A percentile compares a stretch with the other conserved stretches of the same genome.
These are phyloP conservation scores for Malurus splendens DNA, from an alignment of 2,797 vertebrate species.

Conservation along the genomic window DNA sequence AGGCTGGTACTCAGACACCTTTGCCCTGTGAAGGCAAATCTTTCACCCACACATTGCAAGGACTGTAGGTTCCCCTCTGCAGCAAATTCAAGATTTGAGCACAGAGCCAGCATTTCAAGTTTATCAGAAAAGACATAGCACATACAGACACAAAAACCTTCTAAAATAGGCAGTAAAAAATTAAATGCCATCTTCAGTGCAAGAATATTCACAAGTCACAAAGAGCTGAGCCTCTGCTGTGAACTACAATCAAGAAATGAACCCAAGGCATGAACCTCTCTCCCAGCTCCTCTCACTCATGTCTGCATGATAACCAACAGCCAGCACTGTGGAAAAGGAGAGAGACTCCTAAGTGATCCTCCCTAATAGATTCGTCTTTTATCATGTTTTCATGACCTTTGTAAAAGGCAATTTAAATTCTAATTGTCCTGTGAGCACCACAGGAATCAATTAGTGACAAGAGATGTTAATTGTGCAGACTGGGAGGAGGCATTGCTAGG, in stretches of 20 bases:
- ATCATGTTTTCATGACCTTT: conserved; percentile 75
- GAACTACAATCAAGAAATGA: conserved; percentile 20
- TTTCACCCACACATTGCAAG: background rate
- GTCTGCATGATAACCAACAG: background rate
- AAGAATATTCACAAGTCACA: conserved; percentile 1
- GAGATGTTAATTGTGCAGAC: conserved; percentile 64
- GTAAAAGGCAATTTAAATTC: conserved; percentile 77
- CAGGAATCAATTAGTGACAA: conserved; percentile 75
- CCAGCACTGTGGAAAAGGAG: background rate
- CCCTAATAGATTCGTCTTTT: conserved; percentile 71
- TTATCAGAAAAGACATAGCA: background rate
- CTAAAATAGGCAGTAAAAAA: background rate
- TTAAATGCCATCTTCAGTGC: background rate
- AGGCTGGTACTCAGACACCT: background rate
- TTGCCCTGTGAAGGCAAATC: background rate
- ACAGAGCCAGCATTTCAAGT: background rate
- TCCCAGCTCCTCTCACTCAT: background rate
- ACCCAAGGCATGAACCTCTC: background rate
- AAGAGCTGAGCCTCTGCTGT: background rate
- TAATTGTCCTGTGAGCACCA: conserved; percentile 71
- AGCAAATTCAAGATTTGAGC: background rate
- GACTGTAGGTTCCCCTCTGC: background rate
- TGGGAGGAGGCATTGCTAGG: conserved; percentile 35
- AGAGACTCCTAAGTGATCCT: conserved; percentile 22
- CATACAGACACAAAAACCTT: background rate